Base-by-base conservation (phyloP, 2,888 invertebrate genomes). In the Pollenia labialis region DNA sequence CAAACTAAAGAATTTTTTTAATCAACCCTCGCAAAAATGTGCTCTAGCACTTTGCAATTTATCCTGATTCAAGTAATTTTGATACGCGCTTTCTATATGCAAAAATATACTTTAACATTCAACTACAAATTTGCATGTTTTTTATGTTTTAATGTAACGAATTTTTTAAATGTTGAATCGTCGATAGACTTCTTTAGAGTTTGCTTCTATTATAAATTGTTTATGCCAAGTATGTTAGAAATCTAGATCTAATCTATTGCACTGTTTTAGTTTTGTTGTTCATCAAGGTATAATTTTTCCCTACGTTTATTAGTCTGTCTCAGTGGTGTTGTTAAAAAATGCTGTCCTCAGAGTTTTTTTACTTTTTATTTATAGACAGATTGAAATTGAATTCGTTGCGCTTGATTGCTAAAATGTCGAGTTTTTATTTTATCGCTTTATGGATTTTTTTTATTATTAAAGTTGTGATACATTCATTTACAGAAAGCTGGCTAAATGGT, bases 101-200 rank as follows among this genome's bases (percentile, higher is more conserved):
- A n/a, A 23, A 81, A 56, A 58, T 54, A 3, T 81, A 48, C 58
- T 58, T 66, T 66, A 6, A 32, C 32, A 14, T 44, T 46, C 40
- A 76, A 6, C 48, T 54, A 64, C 83, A 87, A 64, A 88, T 89
- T 89, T 89, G 87, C 87, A 88, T 91, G 52, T 60, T 79, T 84
- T 91, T 91, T 88, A 90, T 90, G 90, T 85, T 87, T 87, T 77
- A 88, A 89, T 89, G 92, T 91, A 90, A 91, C 91, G 91, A 91
- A 92, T 91, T 81, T 89, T 80, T 56, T 84, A 85, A 71, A 18
- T 62, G n/a, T 46, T 42, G 64, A 69, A 32, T 32, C 48, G 48
- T 84, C 58, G 72, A 32, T 56, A 72, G 46, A 52, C 40, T 48
- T 60, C 40, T 40, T 40, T 58, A 40, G 7, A 64, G 14, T 74